Percentiles rank a stretch among this genome's conserved stretches.
Conservation (phyloP, 2,797 vertebrate species). For the Oceanodroma leucorhoa region DNA sequence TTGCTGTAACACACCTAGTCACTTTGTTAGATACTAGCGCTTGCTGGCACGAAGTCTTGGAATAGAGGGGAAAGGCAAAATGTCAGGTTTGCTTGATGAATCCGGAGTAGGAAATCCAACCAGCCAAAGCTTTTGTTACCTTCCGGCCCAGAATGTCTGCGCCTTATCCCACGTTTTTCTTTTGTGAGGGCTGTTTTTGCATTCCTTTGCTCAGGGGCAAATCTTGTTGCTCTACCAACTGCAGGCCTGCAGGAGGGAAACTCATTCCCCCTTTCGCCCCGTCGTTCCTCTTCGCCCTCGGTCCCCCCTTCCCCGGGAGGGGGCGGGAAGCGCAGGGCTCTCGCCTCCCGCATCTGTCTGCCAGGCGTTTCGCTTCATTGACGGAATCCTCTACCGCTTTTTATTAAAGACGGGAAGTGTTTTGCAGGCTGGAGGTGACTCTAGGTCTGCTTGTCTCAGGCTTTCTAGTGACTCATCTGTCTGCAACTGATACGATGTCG, state of each 20-base stretch:
- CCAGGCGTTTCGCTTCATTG: not conserved
- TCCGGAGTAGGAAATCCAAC: not conserved
- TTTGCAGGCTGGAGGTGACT: slow-evolving; percentile 63
- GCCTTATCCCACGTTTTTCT: not conserved
- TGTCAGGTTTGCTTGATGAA: not conserved
- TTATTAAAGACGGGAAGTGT: not conserved
- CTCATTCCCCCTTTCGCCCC: rapidly evolving
- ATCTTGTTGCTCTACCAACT: not conserved
- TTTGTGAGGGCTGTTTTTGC: not conserved
- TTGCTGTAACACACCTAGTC: not conserved
- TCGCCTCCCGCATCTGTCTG: not conserved
- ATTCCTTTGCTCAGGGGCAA: not conserved
- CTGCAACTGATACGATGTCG: slow-evolving; percentile 32
- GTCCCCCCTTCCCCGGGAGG: not conserved
- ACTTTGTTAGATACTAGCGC: not conserved
- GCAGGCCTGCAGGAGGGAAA: not conserved
- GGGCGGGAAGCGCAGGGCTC: not conserved
- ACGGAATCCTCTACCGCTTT: not conserved
- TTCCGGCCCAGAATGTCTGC: not conserved
- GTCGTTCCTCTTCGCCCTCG: rapidly evolving
- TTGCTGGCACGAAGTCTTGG: not conserved
- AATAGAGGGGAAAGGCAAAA: not conserved
- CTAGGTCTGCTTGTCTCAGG: slow-evolving; percentile 32
- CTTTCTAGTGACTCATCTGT: slow-evolving; percentile 65
- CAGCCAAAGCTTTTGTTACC: not conserved